phyloP scores from a whole-genome alignment of 2,797 vertebrate genomes.

The Esox masquinongy region DNA sequence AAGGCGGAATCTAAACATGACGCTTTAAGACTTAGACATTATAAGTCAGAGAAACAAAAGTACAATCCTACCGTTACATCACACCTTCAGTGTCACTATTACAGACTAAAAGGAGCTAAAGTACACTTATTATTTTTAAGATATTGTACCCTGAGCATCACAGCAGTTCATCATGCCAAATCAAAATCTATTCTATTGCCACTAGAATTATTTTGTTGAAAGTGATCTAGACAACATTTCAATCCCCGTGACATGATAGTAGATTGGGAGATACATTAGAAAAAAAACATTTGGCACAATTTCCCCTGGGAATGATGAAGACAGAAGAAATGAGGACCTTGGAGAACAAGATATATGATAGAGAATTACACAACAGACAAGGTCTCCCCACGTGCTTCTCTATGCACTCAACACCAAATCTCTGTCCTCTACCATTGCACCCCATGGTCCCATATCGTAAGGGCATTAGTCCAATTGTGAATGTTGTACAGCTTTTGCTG shows the following conservation, averaged over 20 bases:
- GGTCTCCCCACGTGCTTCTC: neutral
- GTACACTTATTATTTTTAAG: neutral
- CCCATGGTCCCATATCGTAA: neutral
- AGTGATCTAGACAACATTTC: neutral
- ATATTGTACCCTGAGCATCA: conserved; percentile 14
- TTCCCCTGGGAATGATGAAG: conserved; percentile 21
- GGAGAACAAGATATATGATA: neutral
- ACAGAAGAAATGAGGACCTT: neutral
- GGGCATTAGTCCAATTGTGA: conserved; percentile 9
- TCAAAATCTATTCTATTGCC: neutral
- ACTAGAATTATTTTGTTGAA: neutral
- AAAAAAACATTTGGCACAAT: conserved; percentile 49
- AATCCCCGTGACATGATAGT: neutral
- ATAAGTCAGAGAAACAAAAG: too few relatives aligned
- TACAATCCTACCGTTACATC: neutral
- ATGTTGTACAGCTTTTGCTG: neutral
- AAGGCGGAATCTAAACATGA: neutral
- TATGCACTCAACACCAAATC: neutral
- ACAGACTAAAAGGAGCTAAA: neutral
- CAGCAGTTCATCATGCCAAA: neutral
- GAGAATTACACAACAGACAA: neutral
- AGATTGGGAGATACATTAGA: conserved; percentile 2
- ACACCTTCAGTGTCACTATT: neutral
- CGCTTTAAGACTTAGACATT: neutral
- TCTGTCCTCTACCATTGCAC: neutral